Evolutionary conservation across 2,113 vertebrate genomes (phyloP).

Genomic region (Dromiciops gliroides): DNA sequence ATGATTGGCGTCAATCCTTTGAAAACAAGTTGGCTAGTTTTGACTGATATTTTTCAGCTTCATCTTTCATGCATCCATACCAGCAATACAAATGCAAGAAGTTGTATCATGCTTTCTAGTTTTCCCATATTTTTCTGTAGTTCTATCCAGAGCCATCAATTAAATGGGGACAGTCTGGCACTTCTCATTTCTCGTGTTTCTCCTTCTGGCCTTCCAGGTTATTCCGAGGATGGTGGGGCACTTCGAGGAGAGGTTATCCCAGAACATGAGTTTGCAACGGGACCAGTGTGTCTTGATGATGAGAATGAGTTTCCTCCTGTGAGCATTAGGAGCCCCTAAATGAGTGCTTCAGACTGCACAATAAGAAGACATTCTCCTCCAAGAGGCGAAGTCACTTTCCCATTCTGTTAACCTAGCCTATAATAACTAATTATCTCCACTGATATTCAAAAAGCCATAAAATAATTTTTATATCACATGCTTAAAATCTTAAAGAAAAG

Average conservation of each 20-base stretch:
- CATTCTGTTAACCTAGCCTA: conserved; percentile 15
- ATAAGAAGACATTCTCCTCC: conserved; percentile 66
- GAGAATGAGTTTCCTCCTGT: conserved; percentile 96
- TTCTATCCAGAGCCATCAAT: rapidly evolving
- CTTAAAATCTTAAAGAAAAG: background rate
- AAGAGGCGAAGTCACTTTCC: conserved; percentile 8
- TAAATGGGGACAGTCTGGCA: rapidly evolving
- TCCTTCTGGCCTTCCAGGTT: conserved; percentile 83
- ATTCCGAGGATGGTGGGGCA: conserved; percentile 93
- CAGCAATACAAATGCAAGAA: background rate
- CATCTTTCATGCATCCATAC: background rate
- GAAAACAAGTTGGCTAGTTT: background rate
- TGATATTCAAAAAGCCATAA: background rate
- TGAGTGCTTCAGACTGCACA: conserved; percentile 55
- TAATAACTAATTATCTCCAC: conserved; percentile 42
- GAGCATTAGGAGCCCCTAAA: conserved; percentile 90
- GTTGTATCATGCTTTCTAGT: rapidly evolving
- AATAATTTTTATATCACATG: rapidly evolving
- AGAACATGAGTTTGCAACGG: conserved; percentile 93
- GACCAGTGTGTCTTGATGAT: conserved; percentile 94
- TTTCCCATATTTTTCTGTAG: background rate
- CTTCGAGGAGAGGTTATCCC: conserved; percentile 94
- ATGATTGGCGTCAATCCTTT: rapidly evolving
- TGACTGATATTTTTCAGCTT: background rate
- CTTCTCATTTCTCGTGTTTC: background rate